Evolutionary conservation across 2,113 vertebrate species (phyloP).

Genomic region (Emydura subglobosa): DNA sequence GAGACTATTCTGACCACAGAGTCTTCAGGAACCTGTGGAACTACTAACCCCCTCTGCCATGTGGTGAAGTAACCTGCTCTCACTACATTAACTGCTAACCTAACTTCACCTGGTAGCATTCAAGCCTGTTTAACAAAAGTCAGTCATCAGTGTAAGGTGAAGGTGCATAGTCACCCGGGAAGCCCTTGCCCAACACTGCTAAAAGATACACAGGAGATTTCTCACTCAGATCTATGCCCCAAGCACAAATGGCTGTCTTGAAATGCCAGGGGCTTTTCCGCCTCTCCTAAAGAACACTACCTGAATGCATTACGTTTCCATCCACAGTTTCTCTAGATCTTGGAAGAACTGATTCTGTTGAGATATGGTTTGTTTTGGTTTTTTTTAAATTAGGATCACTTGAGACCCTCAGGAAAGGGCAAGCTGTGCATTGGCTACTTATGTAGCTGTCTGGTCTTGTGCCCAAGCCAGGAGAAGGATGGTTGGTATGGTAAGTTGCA

Average conservation of each 20-base stretch:
- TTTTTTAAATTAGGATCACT: slow-evolving; percentile 19
- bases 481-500: not conserved
- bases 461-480: not conserved
- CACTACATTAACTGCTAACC: not conserved
- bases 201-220: not conserved
- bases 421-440: not conserved
- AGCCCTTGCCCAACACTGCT: not conserved
- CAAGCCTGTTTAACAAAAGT: too few relatives aligned
- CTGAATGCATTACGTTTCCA: slow-evolving; percentile 2
- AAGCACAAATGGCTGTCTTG: not conserved
- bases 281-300: not conserved
- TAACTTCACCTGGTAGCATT: not conserved
- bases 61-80: not conserved
- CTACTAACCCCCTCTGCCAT: not conserved
- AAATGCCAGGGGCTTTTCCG: not conserved
- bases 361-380: not conserved
- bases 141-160: too few relatives aligned
- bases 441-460: not conserved
- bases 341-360: not conserved
- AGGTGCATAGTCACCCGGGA: too few relatives aligned
- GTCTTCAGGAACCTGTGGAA: not conserved
- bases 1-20: not conserved
- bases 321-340: not conserved
- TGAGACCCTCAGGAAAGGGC: not conserved
- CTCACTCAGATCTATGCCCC: not conserved